These are phyloP conservation scores for Suncus etruscus DNA, from an alignment of 2,113 vertebrate species.

Conservation along the genomic window DNA sequence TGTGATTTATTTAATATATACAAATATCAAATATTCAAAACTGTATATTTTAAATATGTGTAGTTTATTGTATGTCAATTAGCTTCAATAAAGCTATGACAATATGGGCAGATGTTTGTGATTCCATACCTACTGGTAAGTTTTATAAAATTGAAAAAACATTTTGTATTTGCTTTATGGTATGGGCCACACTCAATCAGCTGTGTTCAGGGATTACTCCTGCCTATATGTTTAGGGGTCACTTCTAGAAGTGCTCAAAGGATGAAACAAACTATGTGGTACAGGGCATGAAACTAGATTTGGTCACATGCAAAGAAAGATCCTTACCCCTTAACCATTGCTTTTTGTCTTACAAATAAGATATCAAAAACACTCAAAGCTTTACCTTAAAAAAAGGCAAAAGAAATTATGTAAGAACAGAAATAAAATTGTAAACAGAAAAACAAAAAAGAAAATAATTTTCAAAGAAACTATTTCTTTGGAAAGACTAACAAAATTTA, in stretches of 20 bases:
- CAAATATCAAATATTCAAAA: not conserved
- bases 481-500: not conserved
- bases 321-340: too few relatives aligned
- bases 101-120: not conserved
- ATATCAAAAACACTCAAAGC: not conserved
- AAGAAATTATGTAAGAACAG: not conserved
- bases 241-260: too few relatives aligned
- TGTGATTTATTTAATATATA: not conserved
- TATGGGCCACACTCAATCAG: too few relatives aligned
- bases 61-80: not conserved
- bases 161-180: too few relatives aligned
- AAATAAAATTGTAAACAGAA: not conserved
- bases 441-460: not conserved
- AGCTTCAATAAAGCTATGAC: not conserved
- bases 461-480: not conserved
- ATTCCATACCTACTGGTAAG: not conserved
- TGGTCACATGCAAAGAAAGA: too few relatives aligned
- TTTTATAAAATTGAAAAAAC: not conserved
- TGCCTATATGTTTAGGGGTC: too few relatives aligned
- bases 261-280: too few relatives aligned
- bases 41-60: not conserved
- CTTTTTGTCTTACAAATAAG: not conserved
- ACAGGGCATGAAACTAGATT: too few relatives aligned
- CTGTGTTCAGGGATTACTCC: too few relatives aligned
- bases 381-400: conserved; percentile 6